A percentile compares a stretch with the other conserved stretches of the same genome.
Conservation (phyloP, 2,113 vertebrate genomes). For the Fukomys damarensis region DNA sequence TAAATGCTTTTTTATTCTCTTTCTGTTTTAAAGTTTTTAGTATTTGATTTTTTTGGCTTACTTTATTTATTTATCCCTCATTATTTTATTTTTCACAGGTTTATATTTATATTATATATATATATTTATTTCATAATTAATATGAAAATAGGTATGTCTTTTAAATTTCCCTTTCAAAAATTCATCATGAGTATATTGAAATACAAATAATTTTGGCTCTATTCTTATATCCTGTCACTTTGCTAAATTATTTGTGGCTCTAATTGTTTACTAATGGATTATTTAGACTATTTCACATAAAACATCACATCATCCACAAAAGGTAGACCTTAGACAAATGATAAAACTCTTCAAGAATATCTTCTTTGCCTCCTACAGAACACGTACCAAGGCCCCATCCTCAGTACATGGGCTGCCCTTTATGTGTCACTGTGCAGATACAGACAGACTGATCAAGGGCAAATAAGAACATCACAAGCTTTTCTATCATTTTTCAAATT, state of each 20-base stretch:
- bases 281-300: neutral
- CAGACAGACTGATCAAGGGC: too few relatives aligned
- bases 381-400: accelerated
- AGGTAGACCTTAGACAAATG: neutral
- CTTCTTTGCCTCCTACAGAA: neutral
- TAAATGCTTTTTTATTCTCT: neutral
- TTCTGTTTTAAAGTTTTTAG: neutral
- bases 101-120: neutral
- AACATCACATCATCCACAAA: neutral
- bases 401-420: neutral
- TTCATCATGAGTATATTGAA: neutral
- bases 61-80: neutral
- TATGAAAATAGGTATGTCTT: neutral
- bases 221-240: neutral
- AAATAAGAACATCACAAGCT: neutral
- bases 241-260: neutral
- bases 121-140: neutral
- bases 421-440: neutral
- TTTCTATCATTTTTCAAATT: neutral
- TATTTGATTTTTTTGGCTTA: neutral
- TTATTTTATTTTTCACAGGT: neutral
- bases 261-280: neutral
- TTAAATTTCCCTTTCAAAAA: neutral
- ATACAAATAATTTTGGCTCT: neutral
- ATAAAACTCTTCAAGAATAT: neutral